Evolutionary conservation across 1,140 invertebrate species (phyloP).

Genomic region (Ctenoplectra terminalis): DNA sequence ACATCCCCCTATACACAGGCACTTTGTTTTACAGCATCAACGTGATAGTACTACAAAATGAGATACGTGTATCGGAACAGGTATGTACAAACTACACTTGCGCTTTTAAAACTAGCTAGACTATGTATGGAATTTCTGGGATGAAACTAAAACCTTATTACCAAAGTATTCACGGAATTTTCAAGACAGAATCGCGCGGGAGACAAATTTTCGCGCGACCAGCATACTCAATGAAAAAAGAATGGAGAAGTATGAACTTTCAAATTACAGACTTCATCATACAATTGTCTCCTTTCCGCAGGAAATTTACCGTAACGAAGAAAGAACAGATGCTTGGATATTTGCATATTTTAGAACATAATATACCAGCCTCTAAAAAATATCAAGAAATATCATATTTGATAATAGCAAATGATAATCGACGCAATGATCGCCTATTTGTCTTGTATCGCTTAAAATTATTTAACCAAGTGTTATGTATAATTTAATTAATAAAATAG

Average conservation of each 20-base stretch:
- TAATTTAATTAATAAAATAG: too few relatives aligned
- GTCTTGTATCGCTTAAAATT: too few relatives aligned
- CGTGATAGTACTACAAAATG: neutral
- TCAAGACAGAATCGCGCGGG: neutral
- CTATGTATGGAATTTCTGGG: constrained; percentile 7
- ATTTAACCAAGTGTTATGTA: too few relatives aligned
- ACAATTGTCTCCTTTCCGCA: neutral
- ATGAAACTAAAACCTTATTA: constrained; percentile 7
- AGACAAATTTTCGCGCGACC: neutral
- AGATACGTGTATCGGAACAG: neutral
- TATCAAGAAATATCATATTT: too few relatives aligned
- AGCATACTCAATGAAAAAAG: neutral
- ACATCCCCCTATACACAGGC: neutral
- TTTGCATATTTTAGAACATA: neutral
- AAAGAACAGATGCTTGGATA: neutral
- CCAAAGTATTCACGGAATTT: neutral
- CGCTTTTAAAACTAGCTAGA: constrained; percentile 24
- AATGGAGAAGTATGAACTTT: neutral
- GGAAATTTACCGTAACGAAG: neutral
- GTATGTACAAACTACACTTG: constrained; percentile 24
- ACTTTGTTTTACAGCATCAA: constrained; percentile 26
- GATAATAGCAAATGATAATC: too few relatives aligned
- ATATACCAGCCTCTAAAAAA: too few relatives aligned
- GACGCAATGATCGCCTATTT: too few relatives aligned
- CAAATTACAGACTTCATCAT: neutral